Evolutionary conservation across 2,888 invertebrate genomes (phyloP).

Genomic region (Acleris cristana): DNA sequence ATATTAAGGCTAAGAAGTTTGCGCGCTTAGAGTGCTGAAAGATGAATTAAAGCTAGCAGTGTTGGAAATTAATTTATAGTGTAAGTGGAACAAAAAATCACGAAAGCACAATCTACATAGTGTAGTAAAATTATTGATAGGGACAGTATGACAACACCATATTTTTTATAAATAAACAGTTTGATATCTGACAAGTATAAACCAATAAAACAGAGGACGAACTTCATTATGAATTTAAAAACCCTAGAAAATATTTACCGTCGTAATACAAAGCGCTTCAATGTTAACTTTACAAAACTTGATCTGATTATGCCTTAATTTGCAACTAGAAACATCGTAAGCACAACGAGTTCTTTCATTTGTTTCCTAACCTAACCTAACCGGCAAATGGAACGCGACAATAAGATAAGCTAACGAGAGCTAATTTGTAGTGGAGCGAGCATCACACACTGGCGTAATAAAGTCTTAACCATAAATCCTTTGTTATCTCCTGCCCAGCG

Average conservation of each 20-base stretch:
- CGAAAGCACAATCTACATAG: not conserved
- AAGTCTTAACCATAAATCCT: slow-evolving; percentile 66
- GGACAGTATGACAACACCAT: not conserved
- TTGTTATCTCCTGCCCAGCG: slow-evolving; percentile 61
- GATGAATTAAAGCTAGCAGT: slow-evolving; percentile 8
- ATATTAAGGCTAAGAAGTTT: slow-evolving; percentile 15
- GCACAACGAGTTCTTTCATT: slow-evolving; percentile 22
- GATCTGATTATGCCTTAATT: no score
- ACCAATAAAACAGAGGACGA: no score
- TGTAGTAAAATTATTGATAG: not conserved
- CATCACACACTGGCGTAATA: slow-evolving; percentile 53
- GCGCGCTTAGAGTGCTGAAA: slow-evolving; percentile 7
- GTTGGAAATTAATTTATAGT: not conserved
- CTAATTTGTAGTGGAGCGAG: slow-evolving; percentile 37
- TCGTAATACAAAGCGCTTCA: no score
- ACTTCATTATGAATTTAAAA: no score
- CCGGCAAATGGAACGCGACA: slow-evolving; percentile 17
- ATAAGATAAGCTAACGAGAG: slow-evolving; percentile 32
- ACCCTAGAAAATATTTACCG: no score
- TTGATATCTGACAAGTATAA: no score
- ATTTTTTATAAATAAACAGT: no score
- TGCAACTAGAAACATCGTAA: not conserved
- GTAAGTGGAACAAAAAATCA: not conserved
- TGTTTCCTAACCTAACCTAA: slow-evolving; percentile 11
- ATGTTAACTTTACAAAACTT: no score